A percentile compares a stretch with the other conserved stretches of the same genome.
phyloP scores from a whole-genome alignment of 2,888 invertebrate genomes.

The Lepidonotus clava region DNA sequence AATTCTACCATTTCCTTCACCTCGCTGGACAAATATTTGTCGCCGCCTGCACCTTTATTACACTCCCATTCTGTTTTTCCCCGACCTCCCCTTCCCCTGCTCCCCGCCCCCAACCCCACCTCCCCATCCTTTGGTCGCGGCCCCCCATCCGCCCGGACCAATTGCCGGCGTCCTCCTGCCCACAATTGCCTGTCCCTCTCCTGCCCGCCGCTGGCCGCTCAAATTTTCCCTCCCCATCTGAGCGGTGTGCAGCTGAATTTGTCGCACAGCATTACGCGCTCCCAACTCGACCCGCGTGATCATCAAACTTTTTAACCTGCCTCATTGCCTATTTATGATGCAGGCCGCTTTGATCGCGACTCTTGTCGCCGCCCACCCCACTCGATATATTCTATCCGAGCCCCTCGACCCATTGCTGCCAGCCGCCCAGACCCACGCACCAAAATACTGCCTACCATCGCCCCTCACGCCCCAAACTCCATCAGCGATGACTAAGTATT shows the following conservation, averaged over 20 bases:
- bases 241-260: constrained; percentile 29
- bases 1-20: constrained; percentile 54
- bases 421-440: background rate
- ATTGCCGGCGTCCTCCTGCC: background rate
- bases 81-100: background rate
- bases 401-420: background rate
- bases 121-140: background rate
- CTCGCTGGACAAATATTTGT: constrained; percentile 42
- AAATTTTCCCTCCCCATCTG: constrained; percentile 48
- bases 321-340: constrained; percentile 47
- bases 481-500: constrained; percentile 11
- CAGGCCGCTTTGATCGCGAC: constrained; percentile 24
- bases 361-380: background rate
- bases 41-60: constrained; percentile 4
- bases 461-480: background rate
- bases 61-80: background rate
- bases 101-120: background rate
- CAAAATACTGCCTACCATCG: too few relatives aligned
- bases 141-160: background rate
- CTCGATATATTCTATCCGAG: background rate
- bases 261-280: background rate
- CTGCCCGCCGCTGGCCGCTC: background rate
- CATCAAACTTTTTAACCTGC: constrained; percentile 26
- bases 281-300: constrained; percentile 23
- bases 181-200: constrained; percentile 34